Conservation (phyloP, 2,113 vertebrate genomes). For the Lophotis ruficrista region DNA sequence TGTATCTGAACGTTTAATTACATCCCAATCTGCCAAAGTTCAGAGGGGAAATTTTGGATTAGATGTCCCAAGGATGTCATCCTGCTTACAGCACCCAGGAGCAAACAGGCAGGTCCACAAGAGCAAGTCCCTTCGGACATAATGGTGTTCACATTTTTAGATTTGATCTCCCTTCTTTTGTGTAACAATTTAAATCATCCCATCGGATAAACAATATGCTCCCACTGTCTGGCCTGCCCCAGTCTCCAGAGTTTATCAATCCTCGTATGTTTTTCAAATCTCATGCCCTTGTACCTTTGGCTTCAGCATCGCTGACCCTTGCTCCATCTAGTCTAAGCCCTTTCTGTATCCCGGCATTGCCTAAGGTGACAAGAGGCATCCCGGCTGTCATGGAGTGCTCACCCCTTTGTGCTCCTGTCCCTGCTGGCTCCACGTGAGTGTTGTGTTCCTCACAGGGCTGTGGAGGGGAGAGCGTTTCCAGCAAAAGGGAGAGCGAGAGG, state of each 20-base stretch:
- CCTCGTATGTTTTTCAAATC: background rate
- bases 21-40: background rate
- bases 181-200: background rate
- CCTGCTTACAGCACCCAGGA: background rate
- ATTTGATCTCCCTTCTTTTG: background rate
- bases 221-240: background rate
- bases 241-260: background rate
- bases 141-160: background rate
- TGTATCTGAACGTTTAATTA: background rate
- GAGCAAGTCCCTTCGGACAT: background rate
- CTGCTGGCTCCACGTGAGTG: background rate
- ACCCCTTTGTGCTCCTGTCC: background rate
- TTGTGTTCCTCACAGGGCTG: background rate
- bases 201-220: background rate
- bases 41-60: background rate
- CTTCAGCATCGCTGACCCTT: background rate
- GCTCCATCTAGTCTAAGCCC: background rate
- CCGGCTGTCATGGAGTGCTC: background rate
- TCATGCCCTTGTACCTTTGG: conserved; percentile 27
- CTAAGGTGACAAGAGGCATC: conserved; percentile 27
- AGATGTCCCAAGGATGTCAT: background rate
- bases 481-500: background rate
- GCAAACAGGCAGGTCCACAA: background rate
- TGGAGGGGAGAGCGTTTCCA: background rate
- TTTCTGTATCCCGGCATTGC: rapidly evolving